phyloP scores from a whole-genome alignment of 2,113 vertebrate species.

The Gasterosteus aculeatus region DNA sequence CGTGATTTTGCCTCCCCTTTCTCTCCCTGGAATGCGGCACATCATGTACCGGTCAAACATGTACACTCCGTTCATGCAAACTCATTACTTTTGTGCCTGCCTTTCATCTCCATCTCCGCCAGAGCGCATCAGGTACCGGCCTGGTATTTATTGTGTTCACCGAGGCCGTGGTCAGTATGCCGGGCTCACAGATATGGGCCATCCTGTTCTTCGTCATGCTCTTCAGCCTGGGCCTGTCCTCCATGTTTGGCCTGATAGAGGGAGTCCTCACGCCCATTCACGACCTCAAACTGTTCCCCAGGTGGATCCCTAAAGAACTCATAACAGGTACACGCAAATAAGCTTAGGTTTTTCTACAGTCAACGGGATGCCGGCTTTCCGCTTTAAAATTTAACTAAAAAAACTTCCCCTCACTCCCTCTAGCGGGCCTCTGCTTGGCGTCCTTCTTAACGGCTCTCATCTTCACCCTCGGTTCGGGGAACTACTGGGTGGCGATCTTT shows the following conservation, averaged over 20 bases:
- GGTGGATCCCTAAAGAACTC: conserved; percentile 74
- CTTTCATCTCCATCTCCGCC: conserved; percentile 30
- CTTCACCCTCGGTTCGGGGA: conserved; percentile 88
- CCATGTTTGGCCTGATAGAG: conserved; percentile 94
- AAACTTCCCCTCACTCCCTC: neutral
- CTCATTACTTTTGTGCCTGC: neutral
- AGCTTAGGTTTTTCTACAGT: neutral
- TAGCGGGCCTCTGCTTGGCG: conserved; percentile 81
- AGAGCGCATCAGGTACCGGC: conserved; percentile 90
- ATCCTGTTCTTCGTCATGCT: conserved; percentile 93
- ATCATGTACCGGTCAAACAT: conserved; percentile 82
- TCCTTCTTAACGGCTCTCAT: conserved; percentile 81
- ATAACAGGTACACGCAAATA: conserved; percentile 81
- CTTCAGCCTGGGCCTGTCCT: conserved; percentile 90
- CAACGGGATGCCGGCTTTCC: neutral
- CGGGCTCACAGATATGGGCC: conserved; percentile 88
- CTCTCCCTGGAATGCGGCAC: conserved; percentile 38
- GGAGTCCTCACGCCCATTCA: conserved; percentile 85
- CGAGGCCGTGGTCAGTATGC: conserved; percentile 89
- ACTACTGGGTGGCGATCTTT: conserved; percentile 94
- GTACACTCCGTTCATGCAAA: conserved; percentile 58
- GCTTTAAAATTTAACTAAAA: neutral
- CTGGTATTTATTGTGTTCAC: conserved; percentile 92
- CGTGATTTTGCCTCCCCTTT: neutral
- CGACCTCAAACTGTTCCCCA: conserved; percentile 84